Conservation (phyloP, 1,140 invertebrate species). For the Drosophila novamexicana region DNA sequence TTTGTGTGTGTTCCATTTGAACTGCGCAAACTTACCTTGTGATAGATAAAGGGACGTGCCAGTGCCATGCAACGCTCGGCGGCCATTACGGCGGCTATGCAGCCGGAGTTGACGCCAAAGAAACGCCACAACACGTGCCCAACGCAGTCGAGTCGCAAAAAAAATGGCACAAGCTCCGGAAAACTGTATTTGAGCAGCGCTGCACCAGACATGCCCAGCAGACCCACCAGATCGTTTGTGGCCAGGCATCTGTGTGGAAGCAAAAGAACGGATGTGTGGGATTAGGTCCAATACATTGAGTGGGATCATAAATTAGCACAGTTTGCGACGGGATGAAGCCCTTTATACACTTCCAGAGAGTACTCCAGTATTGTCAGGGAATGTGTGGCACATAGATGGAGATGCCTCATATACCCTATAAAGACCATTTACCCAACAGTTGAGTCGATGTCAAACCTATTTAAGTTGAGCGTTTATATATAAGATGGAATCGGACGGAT, state of each 20-base stretch:
- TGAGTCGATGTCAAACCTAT: too few species aligned
- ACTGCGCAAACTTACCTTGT: conserved; percentile 88
- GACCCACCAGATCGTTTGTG: conserved; percentile 91
- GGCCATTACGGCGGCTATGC: conserved; percentile 94
- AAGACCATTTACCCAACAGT: too few species aligned
- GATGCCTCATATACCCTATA: too few species aligned
- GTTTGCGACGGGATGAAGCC: conserved; percentile 1
- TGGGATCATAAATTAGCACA: conserved; percentile 48
- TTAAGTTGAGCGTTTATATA: too few species aligned
- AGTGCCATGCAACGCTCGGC: conserved; percentile 93
- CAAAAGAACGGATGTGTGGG: conserved; percentile 22
- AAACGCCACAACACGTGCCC: conserved; percentile 90
- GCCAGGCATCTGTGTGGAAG: conserved; percentile 87
- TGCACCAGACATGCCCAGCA: conserved; percentile 88
- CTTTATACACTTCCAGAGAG: not conserved
- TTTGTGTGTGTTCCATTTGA: conserved; percentile 82
- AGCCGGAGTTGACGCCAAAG: conserved; percentile 94
- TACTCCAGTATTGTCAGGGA: too few species aligned
- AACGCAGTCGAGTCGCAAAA: conserved; percentile 87
- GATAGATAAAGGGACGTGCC: conserved; percentile 94
- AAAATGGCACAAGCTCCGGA: conserved; percentile 68
- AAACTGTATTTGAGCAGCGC: conserved; percentile 84
- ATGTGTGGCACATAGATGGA: too few species aligned
- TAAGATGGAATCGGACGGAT: too few species aligned
- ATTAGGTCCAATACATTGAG: conserved; percentile 32